A percentile compares a stretch with the other conserved stretches of the same genome.
phyloP scores from a whole-genome alignment of 2,888 invertebrate genomes.

The Xylota sylvarum region DNA sequence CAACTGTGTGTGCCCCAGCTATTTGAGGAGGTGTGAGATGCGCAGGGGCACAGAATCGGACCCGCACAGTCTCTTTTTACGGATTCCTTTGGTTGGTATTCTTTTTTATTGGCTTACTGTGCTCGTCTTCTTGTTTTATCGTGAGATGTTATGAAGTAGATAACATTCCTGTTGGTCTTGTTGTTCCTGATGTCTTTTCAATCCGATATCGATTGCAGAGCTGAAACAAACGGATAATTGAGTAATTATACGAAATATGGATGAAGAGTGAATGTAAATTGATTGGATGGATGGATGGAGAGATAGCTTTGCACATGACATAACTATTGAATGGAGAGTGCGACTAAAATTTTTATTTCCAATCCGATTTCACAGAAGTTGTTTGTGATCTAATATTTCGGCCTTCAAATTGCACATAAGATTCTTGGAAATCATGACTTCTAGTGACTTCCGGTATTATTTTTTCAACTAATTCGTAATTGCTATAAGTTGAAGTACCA shows the following conservation, averaged over 20 bases:
- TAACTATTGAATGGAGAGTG: conserved; percentile 15
- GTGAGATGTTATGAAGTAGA: conserved; percentile 48
- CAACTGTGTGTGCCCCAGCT: conserved; percentile 9
- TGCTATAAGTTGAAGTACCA: too few relatives aligned
- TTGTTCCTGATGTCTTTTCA: conserved; percentile 34
- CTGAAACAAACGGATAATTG: conserved; percentile 45
- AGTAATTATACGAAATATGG: conserved; percentile 58
- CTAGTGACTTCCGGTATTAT: too few relatives aligned
- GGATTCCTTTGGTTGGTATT: conserved; percentile 2
- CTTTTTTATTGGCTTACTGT: conserved; percentile 13
- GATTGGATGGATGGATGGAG: background rate
- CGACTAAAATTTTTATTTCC: conserved; percentile 7
- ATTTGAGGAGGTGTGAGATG: conserved; percentile 1
- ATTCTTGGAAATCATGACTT: too few relatives aligned
- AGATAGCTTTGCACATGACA: conserved; percentile 24
- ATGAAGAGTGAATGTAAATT: conserved; percentile 37
- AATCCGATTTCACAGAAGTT: background rate
- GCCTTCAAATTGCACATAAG: background rate
- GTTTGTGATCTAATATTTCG: conserved; percentile 8
- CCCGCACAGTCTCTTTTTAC: conserved; percentile 17
- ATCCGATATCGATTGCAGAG: conserved; percentile 45
- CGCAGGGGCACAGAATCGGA: conserved; percentile 14
- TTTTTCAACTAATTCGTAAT: too few relatives aligned
- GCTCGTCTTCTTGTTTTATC: conserved; percentile 40
- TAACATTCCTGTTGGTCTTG: conserved; percentile 54